Base-by-base conservation (phyloP, 1,140 invertebrate species). In the Heliothis virescens region DNA sequence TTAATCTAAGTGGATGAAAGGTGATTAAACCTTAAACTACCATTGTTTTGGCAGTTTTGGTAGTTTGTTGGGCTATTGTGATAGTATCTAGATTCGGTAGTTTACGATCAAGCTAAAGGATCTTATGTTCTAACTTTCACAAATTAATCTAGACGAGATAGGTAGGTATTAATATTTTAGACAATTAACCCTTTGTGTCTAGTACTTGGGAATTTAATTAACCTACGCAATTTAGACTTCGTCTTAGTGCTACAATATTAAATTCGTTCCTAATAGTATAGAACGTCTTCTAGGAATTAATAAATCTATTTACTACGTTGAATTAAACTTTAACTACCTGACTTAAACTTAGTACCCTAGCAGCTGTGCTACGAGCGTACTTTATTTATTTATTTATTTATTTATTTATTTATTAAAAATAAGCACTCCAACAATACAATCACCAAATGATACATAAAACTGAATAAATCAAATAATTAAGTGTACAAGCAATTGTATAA, bases 301-400 rank as follows among this genome's bases (percentile, higher is more conserved):
- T 18, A 48, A n/a, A 48, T 48, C 62, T 65, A 65, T 65, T 48
- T 47, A 65, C 34, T 41, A 41, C 47, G 41, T 4, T 47, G 16
- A 67, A 67, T 67, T 67, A 13, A 67, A 67, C n/a, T 67, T 67
- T 67, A 18, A 67, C 63, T 48, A 67, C 63, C 29, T n/a, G 34
- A 65, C 9, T 67, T 34, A 12, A 47, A 48, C 41, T 48, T 48
- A 67, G 47, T 50, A 41, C 15, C 15, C 4, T 18, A 48, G 9
- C 63, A 67, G 41, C 41, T 67, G 63, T 48, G 47, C 62, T 48
- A 11, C 16, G 16, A 16, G 18, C 18, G 47, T 59, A 26, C n/a
- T n/a, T n/a, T n/a, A n/a, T n/a, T n/a, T n/a, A n/a, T n/a, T n/a
- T n/a, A n/a, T n/a, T n/a, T n/a, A n/a, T n/a, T n/a, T n/a, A n/a